Evolutionary conservation across 2,888 invertebrate species (phyloP).

Genomic region (Selenia dentaria): DNA sequence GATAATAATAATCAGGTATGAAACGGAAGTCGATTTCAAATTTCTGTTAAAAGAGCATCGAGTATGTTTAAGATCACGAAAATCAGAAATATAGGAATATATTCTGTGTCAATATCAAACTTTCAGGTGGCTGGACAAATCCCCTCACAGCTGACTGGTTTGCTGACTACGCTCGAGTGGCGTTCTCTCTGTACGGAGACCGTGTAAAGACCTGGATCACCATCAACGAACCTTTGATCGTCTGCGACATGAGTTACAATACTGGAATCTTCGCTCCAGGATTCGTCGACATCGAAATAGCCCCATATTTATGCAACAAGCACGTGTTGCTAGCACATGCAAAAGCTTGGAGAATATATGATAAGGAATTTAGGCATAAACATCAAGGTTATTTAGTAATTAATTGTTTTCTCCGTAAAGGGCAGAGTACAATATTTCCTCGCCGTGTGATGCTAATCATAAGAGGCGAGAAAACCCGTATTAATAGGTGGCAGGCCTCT

Average conservation of each 20-base stretch:
- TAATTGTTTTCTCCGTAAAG: no score
- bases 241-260: conserved; percentile 23
- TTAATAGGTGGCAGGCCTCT: no score
- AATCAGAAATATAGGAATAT: no score
- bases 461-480: no score
- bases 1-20: no score
- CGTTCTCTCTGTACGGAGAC: conserved; percentile 39
- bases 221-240: conserved; percentile 36
- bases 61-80: no score
- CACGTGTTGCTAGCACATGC: conserved; percentile 87
- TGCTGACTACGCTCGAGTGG: conserved; percentile 38
- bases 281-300: conserved; percentile 20
- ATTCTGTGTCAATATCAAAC: no score
- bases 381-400: no score
- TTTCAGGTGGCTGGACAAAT: conserved; percentile 33
- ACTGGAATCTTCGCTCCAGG: conserved; percentile 43
- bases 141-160: conserved; percentile 41
- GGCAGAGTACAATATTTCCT: no score
- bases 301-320: conserved; percentile 61
- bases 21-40: no score
- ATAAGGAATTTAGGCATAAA: conserved; percentile 69
- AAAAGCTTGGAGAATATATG: conserved; percentile 81
- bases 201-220: conserved; percentile 46
- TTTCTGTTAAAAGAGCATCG: no score
- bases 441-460: no score